phyloP scores from a whole-genome alignment of 2,113 vertebrate genomes.

The Haemorhous mexicanus region DNA sequence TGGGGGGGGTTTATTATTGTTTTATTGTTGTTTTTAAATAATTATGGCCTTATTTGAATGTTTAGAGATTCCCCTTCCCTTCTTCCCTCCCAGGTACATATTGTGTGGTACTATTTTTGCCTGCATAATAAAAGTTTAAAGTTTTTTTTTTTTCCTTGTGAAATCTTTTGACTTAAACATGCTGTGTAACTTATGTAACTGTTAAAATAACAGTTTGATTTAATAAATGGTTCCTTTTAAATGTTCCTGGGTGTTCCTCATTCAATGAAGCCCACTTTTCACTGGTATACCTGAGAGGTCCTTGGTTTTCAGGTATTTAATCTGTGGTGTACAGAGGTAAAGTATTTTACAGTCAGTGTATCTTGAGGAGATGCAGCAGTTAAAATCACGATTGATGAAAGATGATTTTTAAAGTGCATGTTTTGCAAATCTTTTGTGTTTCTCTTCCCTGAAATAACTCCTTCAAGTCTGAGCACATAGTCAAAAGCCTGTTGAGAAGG shows the following conservation, averaged over 20 bases:
- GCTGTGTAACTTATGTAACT: constrained; percentile 96
- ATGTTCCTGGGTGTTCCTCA: constrained; percentile 57
- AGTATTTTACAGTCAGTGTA: background rate
- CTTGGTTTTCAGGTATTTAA: background rate
- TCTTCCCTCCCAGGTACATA: constrained; percentile 86
- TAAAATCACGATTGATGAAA: background rate
- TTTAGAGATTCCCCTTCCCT: constrained; percentile 71
- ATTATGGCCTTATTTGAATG: constrained; percentile 83
- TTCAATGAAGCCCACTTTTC: constrained; percentile 19
- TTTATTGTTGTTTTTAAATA: constrained; percentile 82
- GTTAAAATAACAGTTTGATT: constrained; percentile 96
- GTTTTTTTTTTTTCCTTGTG: constrained; percentile 83
- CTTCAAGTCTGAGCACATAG: background rate
- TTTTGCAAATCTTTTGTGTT: background rate
- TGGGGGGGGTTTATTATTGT: constrained; percentile 72
- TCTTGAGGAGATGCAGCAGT: background rate
- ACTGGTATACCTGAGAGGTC: background rate
- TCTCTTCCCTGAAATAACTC: background rate
- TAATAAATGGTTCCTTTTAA: constrained; percentile 92
- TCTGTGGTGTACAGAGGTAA: background rate
- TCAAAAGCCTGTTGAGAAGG: background rate
- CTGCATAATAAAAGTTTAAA: constrained; percentile 88
- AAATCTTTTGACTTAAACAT: constrained; percentile 83
- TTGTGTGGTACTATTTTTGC: constrained; percentile 96
- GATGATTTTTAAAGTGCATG: background rate